These are phyloP conservation scores for Temnothorax longispinosus DNA, from an alignment of 1,140 invertebrate genomes.

Conservation along the genomic window DNA sequence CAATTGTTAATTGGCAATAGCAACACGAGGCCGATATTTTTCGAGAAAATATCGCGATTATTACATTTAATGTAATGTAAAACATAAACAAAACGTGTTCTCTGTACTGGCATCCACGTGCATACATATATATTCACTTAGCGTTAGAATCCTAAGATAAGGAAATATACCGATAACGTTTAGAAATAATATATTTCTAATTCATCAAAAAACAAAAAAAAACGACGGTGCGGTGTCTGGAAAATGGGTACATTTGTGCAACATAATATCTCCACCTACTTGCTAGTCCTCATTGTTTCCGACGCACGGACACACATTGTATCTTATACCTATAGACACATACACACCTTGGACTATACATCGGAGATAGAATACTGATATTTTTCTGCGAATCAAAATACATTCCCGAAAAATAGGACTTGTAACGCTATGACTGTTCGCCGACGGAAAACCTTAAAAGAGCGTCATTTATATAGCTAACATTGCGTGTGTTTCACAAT, in stretches of 20 bases:
- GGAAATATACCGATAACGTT: constrained; percentile 67
- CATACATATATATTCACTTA: constrained; percentile 64
- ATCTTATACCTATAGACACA: constrained; percentile 56
- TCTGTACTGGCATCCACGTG: constrained; percentile 63
- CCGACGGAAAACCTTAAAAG: constrained; percentile 55
- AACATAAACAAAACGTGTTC: constrained; percentile 60
- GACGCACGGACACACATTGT: constrained; percentile 63
- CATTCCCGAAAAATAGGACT: constrained; percentile 73
- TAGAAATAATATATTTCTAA: constrained; percentile 77
- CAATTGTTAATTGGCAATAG: constrained; percentile 56
- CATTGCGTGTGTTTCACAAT: constrained; percentile 46
- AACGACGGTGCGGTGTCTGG: constrained; percentile 69
- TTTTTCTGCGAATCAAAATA: constrained; percentile 78
- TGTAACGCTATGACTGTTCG: constrained; percentile 51
- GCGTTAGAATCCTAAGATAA: constrained; percentile 68
- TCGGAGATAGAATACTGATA: constrained; percentile 69
- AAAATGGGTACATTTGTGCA: constrained; percentile 60
- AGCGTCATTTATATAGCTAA: constrained; percentile 63
- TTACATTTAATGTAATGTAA: constrained; percentile 43
- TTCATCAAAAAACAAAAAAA: constrained; percentile 58
- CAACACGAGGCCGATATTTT: constrained; percentile 43
- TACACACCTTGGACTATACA: constrained; percentile 60
- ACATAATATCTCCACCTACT: constrained; percentile 54
- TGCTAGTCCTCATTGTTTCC: constrained; percentile 68
- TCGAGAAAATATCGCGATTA: constrained; percentile 42